Conservation (phyloP, 2,797 vertebrate species). For the Iguana delicatissima region DNA sequence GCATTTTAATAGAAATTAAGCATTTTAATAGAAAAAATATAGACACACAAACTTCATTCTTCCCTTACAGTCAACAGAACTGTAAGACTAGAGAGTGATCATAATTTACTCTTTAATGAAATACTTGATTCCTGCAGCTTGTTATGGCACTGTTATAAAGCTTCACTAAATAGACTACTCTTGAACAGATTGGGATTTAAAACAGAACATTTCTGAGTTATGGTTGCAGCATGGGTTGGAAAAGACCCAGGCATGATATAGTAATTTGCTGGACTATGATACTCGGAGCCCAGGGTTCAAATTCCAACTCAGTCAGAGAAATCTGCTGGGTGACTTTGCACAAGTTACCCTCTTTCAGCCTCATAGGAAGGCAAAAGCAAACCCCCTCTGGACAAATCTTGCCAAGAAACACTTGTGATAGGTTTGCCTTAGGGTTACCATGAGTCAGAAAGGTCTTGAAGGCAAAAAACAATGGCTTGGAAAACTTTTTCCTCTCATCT, state of each 20-base stretch:
- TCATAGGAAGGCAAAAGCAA: too few species aligned
- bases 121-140: neutral
- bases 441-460: too few species aligned
- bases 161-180: neutral
- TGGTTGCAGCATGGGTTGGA: neutral
- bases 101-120: neutral
- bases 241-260: neutral
- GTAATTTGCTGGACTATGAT: too few species aligned
- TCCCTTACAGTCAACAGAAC: neutral
- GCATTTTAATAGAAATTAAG: neutral
- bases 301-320: too few species aligned
- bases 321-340: too few species aligned
- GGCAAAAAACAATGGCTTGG: neutral
- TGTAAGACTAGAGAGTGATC: neutral
- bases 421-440: too few species aligned
- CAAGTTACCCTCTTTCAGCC: too few species aligned
- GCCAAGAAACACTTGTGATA: too few species aligned
- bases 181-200: conserved; percentile 9
- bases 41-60: neutral
- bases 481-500: neutral
- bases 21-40: neutral
- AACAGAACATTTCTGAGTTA: neutral
- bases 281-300: too few species aligned
- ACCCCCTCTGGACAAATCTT: too few species aligned
- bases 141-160: neutral